Percentiles rank a stretch among this genome's conserved stretches.
Evolutionary conservation across 2,113 vertebrate species (phyloP).

Genomic region (Pheucticus melanocephalus): DNA sequence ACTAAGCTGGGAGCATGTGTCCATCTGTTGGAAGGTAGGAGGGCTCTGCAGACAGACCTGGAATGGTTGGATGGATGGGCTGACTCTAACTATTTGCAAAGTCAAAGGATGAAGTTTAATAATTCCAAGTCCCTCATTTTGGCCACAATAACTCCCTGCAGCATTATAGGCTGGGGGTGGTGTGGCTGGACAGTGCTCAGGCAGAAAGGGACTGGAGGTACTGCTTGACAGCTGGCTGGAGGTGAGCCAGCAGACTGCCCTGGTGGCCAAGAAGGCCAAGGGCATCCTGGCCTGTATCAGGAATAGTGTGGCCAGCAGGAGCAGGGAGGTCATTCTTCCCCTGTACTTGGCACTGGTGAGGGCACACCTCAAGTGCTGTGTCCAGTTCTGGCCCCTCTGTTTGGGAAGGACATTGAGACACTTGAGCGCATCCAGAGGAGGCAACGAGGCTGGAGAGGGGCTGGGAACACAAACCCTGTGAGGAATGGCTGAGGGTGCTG

Average conservation of each 20-base stretch:
- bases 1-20: not conserved
- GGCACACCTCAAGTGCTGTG: fast-evolving
- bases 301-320: not conserved
- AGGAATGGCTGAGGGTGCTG: not conserved
- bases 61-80: not conserved
- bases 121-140: not conserved
- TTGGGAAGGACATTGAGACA: fast-evolving
- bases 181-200: not conserved
- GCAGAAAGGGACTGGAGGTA: not conserved
- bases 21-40: not conserved
- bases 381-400: not conserved
- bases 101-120: not conserved
- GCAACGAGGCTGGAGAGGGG: not conserved
- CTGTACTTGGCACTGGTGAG: not conserved
- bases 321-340: not conserved
- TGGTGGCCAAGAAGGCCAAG: too few species aligned
- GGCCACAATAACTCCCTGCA: not conserved
- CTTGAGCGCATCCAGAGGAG: not conserved
- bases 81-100: not conserved
- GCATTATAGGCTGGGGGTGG: fast-evolving
- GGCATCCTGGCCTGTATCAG: not conserved
- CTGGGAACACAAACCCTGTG: not conserved
- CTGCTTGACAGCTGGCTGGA: not conserved
- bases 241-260: not conserved
- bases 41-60: not conserved